Base-by-base conservation (phyloP, 2,797 vertebrate species). In the Megalops cyprinoides region DNA sequence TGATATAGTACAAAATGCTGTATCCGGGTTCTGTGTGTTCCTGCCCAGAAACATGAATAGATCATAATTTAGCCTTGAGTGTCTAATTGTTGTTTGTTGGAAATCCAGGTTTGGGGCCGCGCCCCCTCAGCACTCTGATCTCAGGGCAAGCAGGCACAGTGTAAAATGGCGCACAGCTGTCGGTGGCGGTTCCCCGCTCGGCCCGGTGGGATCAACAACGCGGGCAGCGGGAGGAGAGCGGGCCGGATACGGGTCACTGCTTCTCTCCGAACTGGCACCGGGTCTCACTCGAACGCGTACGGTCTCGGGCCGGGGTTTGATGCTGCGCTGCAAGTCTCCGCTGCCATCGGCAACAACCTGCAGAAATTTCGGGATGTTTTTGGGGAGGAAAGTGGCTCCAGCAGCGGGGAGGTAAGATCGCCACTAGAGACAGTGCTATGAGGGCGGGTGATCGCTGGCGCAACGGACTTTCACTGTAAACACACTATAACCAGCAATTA, bases 111-210 rank as follows among this genome's bases (percentile, higher is more conserved):
- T 95, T 90, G 89, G 94, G 95, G 93, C 91, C 90, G 92, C 93
- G 92, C 95, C 94, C 95, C 94, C 93, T 89, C 95, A 95, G 93
- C 93, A 94, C 95, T 95, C 95, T 94, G 97, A 97, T 96, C 96
- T 95, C 94, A 96, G 96, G 95, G 95, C 96, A 96, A 95, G 96
- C 96, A 96, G 94, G 92, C 97, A 97, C 96, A 96, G 96, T 95
- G 96, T 98, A 96, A 99, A 98, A 99, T 98, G 97, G 98, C 98
- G 98, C 97, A 99, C 97, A 99, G 97, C 97, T 98, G 97, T 98
- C 97, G 98, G 97, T 99, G 97, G 97, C 98, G 98, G 94, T 99
- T 98, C 97, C 98, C 98, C 88, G 97, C 97, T 95, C 97, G 98
- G 94, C 98, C 98, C 96, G 97, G 97, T 96, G 97, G 96, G 95